Base-by-base conservation (phyloP, 2,113 vertebrate species). In the Paraplagusia blochii region DNA sequence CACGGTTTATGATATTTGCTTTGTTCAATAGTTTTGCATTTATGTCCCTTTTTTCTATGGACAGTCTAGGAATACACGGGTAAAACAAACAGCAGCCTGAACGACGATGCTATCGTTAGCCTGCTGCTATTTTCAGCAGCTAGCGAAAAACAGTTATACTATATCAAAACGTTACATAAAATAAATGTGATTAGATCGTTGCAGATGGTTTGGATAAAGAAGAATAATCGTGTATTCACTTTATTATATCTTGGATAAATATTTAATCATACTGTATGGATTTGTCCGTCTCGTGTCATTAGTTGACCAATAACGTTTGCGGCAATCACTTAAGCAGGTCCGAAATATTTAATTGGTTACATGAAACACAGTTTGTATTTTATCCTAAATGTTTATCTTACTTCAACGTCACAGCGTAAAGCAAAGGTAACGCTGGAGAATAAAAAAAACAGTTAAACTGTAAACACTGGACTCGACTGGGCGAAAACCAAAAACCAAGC, bases 91-190 rank as follows among this genome's bases (percentile, higher is more conserved):
- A 56, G 56, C 53, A 49, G 17, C 44, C 38, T 49, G 39, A 72
- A 69, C 83, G 76, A 70, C 82, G 36, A 38, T 8, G 40, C 19
- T 35, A 72, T 16, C 50, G 67, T 77, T 88, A 88, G 86, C 86
- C 22, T 59, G 19, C 52, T 55, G 69, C 58, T 83, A 78, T 73
- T 79, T 69, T 33, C 9, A 22, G 14, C 45, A 76, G 66, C 83
- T 73, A 38, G 79, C 73, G 79, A 77, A 69, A 63, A 59, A 22
- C 65, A 81, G 76, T 69, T 17, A n/a, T 47, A 54, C 56, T 57
- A 58, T 57, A 70, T 76, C 66, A 55, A n/a, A 49, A 61, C 45
- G 35, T 38, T 43, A 44, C 16, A 2, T 7, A 13, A 43, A 1
- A 42, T 8, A 9, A 15, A 11, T 66, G 1, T 2, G 9, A 2